Conservation (phyloP, 2,113 vertebrate species). For the Boleophthalmus pectinirostris region DNA sequence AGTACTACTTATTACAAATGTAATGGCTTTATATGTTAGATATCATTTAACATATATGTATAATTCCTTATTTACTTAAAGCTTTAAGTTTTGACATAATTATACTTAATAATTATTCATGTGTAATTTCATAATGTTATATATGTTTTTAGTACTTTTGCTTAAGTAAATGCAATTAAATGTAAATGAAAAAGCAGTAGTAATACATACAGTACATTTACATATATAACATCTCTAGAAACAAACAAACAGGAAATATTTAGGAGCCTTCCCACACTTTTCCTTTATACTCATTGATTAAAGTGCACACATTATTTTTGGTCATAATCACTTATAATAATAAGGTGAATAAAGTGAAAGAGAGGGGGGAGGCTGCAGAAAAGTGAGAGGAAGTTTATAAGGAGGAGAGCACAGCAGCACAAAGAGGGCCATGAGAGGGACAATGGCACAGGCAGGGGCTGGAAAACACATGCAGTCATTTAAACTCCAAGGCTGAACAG, state of each 20-base stretch:
- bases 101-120: not conserved
- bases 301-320: not conserved
- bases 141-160: not conserved
- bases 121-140: not conserved
- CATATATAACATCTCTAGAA: conserved; percentile 55
- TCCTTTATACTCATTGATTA: not conserved
- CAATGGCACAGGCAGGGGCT: conserved; percentile 73
- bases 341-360: conserved; percentile 24
- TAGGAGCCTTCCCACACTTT: conserved; percentile 72
- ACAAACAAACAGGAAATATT: conserved; percentile 69
- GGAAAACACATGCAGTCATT: conserved; percentile 82
- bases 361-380: conserved; percentile 73
- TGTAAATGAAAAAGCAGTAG: conserved; percentile 10
- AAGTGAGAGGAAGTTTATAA: conserved; percentile 70
- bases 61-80: not conserved
- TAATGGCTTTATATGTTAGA: not conserved
- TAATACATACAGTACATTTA: conserved; percentile 60
- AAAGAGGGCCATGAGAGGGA: conserved; percentile 73
- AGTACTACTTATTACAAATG: not conserved
- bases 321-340: conserved; percentile 18
- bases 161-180: not conserved
- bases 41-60: not conserved
- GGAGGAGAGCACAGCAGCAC: conserved; percentile 76
- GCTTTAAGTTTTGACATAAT: not conserved
- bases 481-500: conserved; percentile 84